phyloP scores from a whole-genome alignment of 1,140 invertebrate genomes.

The Pseudomyrmex sp. region DNA sequence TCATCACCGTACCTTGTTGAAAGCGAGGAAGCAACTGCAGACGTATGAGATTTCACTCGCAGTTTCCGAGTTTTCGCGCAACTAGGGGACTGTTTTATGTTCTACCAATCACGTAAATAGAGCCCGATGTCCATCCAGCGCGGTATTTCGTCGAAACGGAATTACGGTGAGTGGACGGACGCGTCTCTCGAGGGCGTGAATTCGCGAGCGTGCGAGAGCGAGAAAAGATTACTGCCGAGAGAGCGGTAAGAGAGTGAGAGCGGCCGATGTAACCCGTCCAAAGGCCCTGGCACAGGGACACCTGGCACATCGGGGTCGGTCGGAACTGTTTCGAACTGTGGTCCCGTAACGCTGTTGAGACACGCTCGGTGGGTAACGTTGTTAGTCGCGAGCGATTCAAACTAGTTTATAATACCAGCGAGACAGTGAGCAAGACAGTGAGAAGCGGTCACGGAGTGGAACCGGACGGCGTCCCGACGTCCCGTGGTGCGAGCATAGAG shows the following conservation, averaged over 20 bases:
- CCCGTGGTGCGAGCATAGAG: conserved; percentile 11
- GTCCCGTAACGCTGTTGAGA: conserved; percentile 67
- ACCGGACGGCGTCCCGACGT: conserved; percentile 26
- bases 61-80: neutral
- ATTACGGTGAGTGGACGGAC: neutral
- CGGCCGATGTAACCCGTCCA: conserved; percentile 43
- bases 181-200: conserved; percentile 10
- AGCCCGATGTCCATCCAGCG: conserved; percentile 31
- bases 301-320: conserved; percentile 57
- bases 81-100: neutral
- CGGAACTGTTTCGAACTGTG: conserved; percentile 69
- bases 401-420: conserved; percentile 76
- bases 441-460: conserved; percentile 51
- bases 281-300: conserved; percentile 29
- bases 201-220: neutral
- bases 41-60: neutral
- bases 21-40: neutral
- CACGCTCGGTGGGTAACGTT: conserved; percentile 70
- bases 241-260: neutral
- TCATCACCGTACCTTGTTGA: neutral
- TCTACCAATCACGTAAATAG: conserved; percentile 41
- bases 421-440: conserved; percentile 38
- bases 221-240: conserved; percentile 15
- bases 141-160: conserved; percentile 16
- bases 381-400: conserved; percentile 76